Percentiles rank a stretch among this genome's conserved stretches.
phyloP scores from a whole-genome alignment of 2,797 vertebrate species.

The Rhinophrynus dorsalis region DNA sequence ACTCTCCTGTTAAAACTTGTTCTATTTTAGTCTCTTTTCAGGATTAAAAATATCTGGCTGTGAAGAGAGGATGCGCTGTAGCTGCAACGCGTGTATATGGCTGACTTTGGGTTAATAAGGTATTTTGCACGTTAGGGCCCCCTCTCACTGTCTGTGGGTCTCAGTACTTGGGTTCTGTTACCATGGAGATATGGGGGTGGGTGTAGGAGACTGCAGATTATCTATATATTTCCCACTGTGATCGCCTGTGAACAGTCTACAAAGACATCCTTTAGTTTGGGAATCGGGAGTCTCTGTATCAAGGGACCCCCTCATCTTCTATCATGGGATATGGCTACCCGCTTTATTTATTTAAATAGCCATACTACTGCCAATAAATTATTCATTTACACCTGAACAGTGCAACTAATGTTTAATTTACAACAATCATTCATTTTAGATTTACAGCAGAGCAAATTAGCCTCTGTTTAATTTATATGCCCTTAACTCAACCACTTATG shows the following conservation, averaged over 20 bases:
- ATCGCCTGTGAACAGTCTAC: not conserved
- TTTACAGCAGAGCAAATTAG: too few species aligned
- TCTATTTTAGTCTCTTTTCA: slow-evolving; percentile 36
- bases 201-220: slow-evolving; percentile 30
- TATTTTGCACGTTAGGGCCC: slow-evolving; percentile 34
- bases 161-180: slow-evolving; percentile 34
- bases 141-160: slow-evolving; percentile 23
- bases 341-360: too few species aligned
- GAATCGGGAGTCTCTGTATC: not conserved
- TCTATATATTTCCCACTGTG: slow-evolving; percentile 19
- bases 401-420: too few species aligned
- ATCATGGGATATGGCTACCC: too few species aligned
- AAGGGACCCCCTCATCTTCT: too few species aligned
- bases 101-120: slow-evolving; percentile 32
- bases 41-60: slow-evolving; percentile 27
- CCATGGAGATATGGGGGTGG: slow-evolving; percentile 46
- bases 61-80: not conserved
- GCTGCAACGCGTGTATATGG: not conserved
- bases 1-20: slow-evolving; percentile 7
- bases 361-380: too few species aligned
- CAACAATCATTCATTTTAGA: too few species aligned
- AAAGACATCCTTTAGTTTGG: not conserved
- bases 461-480: too few species aligned
- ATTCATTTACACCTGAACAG: too few species aligned
- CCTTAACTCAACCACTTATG: too few species aligned